Conservation (phyloP, 2,797 vertebrate genomes). For the Protosalanx chinensis region DNA sequence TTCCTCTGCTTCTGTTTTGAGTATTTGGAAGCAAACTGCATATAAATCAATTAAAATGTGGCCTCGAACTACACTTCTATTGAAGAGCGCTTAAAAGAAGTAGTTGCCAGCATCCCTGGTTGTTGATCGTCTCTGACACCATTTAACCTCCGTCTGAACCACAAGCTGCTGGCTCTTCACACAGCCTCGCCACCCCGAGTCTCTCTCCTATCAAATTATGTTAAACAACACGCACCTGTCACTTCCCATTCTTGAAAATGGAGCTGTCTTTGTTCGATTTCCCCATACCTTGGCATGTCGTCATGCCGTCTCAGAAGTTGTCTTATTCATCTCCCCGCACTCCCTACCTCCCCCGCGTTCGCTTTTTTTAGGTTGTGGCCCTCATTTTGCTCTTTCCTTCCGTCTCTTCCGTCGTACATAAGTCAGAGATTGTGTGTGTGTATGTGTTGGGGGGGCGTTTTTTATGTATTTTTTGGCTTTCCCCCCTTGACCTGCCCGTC, state of each 20-base stretch:
- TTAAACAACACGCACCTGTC: slow-evolving; percentile 47
- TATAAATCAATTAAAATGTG: too few species aligned
- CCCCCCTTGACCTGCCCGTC: slow-evolving; percentile 34
- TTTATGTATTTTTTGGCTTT: neutral
- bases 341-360: slow-evolving; percentile 12
- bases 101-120: slow-evolving; percentile 23
- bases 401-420: neutral
- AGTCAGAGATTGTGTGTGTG: slow-evolving; percentile 9
- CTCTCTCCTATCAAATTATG: slow-evolving; percentile 48
- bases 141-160: slow-evolving; percentile 34
- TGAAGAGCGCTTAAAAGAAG: slow-evolving; percentile 17
- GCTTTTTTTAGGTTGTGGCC: slow-evolving; percentile 1
- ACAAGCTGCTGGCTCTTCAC: slow-evolving; percentile 32
- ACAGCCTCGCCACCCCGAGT: slow-evolving; percentile 23
- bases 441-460: neutral
- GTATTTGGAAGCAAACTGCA: too few species aligned
- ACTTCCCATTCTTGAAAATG: slow-evolving; percentile 8
- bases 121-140: slow-evolving; percentile 23
- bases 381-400: slow-evolving; percentile 14
- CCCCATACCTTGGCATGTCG: neutral
- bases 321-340: slow-evolving; percentile 1
- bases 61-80: too few species aligned
- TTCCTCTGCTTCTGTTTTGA: too few species aligned
- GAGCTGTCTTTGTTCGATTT: neutral
- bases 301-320: slow-evolving; percentile 1